phyloP scores from a whole-genome alignment of 2,888 invertebrate species.

The Hesperia comma region DNA sequence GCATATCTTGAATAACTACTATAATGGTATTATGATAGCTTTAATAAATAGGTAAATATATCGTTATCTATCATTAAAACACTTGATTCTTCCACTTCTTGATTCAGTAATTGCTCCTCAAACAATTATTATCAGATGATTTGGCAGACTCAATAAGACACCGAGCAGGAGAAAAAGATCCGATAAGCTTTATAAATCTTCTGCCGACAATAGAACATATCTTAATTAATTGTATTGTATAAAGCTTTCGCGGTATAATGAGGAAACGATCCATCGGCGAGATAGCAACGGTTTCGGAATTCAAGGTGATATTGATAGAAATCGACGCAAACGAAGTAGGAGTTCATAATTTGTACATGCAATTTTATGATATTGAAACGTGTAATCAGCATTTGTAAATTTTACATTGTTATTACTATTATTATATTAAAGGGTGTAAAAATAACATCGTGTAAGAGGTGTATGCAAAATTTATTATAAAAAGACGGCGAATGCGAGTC shows the following conservation, averaged over 20 bases:
- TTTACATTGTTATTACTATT: no score
- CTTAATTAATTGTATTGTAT: slow-evolving; percentile 65
- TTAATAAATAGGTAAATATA: no score
- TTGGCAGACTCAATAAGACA: slow-evolving; percentile 43
- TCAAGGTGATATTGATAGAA: slow-evolving; percentile 31
- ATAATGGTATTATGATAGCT: no score
- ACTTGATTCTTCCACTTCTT: background rate
- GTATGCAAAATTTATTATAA: no score
- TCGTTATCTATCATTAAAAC: background rate
- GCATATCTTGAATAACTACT: no score
- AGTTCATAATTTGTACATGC: background rate
- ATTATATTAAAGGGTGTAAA: no score
- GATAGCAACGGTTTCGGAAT: slow-evolving; percentile 42
- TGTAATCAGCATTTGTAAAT: no score
- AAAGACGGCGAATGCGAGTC: no score
- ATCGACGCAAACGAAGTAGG: background rate
- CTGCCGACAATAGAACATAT: slow-evolving; percentile 51
- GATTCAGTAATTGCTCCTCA: slow-evolving; percentile 37
- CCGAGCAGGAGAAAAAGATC: background rate
- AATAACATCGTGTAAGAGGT: no score
- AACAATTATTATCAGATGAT: slow-evolving; percentile 54
- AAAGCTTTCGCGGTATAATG: slow-evolving; percentile 47
- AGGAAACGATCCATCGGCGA: slow-evolving; percentile 51
- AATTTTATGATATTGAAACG: no score
- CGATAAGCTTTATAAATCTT: slow-evolving; percentile 54